Evolutionary conservation across 1,140 invertebrate genomes (phyloP).

Genomic region (Psilanteris sp.): DNA sequence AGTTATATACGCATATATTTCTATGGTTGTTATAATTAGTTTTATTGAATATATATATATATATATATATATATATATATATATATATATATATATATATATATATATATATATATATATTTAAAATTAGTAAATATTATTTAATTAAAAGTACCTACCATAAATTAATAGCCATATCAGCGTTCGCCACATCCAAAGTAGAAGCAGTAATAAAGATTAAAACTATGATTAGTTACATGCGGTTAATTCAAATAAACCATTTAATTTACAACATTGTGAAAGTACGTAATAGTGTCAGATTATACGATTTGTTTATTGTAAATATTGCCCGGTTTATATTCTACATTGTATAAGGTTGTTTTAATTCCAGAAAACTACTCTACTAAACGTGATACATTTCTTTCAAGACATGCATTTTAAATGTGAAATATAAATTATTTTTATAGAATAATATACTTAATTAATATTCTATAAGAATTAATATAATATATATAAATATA

Average conservation of each 20-base stretch:
- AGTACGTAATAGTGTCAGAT: neutral
- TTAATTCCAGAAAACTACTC: slow-evolving; percentile 8
- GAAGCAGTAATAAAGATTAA: slow-evolving; percentile 62
- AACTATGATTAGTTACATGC: slow-evolving; percentile 62
- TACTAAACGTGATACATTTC: slow-evolving; percentile 9
- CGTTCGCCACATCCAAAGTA: slow-evolving; percentile 42
- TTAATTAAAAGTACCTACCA: slow-evolving; percentile 59
- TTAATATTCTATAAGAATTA: too few species aligned
- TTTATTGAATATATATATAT: too few species aligned
- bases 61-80: too few species aligned
- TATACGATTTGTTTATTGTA: slow-evolving; percentile 15
- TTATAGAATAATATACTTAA: too few species aligned
- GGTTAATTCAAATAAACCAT: slow-evolving; percentile 34
- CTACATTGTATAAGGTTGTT: slow-evolving; percentile 8
- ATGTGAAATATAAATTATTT: too few species aligned
- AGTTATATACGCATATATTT: too few species aligned
- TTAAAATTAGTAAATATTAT: too few species aligned
- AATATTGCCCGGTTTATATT: slow-evolving; percentile 6
- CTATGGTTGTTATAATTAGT: too few species aligned
- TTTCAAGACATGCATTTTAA: slow-evolving; percentile 18
- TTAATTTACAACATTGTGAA: slow-evolving; percentile 19
- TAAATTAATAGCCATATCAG: slow-evolving; percentile 40
- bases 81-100: too few species aligned
- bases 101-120: too few species aligned
- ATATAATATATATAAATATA: too few species aligned